Conservation (phyloP, 2,113 vertebrate species). For the Synchiropus splendidus region DNA sequence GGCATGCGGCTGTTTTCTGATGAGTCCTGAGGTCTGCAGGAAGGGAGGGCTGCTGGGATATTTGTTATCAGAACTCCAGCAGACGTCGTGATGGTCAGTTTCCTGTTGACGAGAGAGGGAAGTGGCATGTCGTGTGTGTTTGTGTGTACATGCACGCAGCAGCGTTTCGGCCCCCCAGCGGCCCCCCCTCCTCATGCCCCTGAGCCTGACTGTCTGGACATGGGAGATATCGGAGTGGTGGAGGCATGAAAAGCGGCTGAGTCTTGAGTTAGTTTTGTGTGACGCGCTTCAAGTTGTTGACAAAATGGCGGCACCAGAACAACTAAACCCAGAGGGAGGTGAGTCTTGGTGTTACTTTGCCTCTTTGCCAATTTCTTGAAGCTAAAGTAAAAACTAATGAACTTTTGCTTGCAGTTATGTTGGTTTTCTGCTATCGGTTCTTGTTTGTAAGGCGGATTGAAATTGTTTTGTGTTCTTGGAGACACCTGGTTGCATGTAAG, state of each 20-base stretch:
- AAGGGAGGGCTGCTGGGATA: too few species aligned
- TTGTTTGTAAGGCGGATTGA: too few species aligned
- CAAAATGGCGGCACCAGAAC: constrained; percentile 56
- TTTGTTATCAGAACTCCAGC: constrained; percentile 64
- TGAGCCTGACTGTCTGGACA: constrained; percentile 61
- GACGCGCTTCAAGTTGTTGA: constrained; percentile 36
- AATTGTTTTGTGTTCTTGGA: too few species aligned
- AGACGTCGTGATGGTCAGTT: constrained; percentile 54
- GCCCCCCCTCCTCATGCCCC: constrained; percentile 45
- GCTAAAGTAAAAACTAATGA: constrained; percentile 31
- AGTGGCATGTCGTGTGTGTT: constrained; percentile 46
- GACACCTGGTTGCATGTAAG: constrained; percentile 24
- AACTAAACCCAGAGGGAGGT: constrained; percentile 53
- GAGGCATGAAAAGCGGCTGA: constrained; percentile 49
- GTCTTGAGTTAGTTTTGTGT: constrained; percentile 37
- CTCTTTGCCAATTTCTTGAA: background rate
- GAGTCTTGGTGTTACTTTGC: constrained; percentile 13
- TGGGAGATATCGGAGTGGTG: constrained; percentile 56
- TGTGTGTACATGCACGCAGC: constrained; percentile 20
- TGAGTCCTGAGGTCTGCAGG: constrained; percentile 19
- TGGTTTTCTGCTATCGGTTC: too few species aligned
- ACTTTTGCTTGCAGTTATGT: constrained; percentile 33
- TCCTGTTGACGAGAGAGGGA: constrained; percentile 63
- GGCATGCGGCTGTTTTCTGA: constrained; percentile 22
- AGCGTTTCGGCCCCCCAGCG: constrained; percentile 18